Percentiles rank a stretch among this genome's conserved stretches.
Conservation (phyloP, 2,888 invertebrate genomes). For the Melieria omissa region DNA sequence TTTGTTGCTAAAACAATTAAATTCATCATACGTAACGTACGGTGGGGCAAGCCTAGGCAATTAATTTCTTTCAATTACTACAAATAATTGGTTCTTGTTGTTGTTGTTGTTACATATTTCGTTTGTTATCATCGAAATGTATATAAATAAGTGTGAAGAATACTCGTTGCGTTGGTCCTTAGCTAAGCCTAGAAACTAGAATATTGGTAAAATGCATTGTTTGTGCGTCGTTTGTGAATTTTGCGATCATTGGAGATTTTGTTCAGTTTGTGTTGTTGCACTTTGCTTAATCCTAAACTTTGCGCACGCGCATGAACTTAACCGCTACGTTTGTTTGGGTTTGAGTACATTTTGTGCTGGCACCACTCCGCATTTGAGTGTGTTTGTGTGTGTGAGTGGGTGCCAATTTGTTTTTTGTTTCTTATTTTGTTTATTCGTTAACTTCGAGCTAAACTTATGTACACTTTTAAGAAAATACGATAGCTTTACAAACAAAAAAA, state of each 20-base stretch:
- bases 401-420: conserved; percentile 18
- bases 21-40: conserved; percentile 47
- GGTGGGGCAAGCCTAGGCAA: conserved; percentile 63
- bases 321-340: conserved; percentile 1
- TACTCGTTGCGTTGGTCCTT: conserved; percentile 20
- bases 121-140: conserved; percentile 13
- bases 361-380: not conserved
- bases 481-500: conserved; percentile 1
- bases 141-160: not conserved
- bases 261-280: conserved; percentile 28
- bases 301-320: conserved; percentile 21
- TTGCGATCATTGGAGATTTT: conserved; percentile 23
- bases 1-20: conserved; percentile 24
- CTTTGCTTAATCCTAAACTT: conserved; percentile 40
- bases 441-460: conserved; percentile 33
- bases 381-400: no score
- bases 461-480: conserved; percentile 30
- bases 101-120: conserved; percentile 37
- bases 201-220: conserved; percentile 21
- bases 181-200: conserved; percentile 20
- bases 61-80: conserved; percentile 38
- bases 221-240: not conserved
- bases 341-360: conserved; percentile 35
- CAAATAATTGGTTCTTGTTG: conserved; percentile 34
- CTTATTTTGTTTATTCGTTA: conserved; percentile 39